phyloP scores from a whole-genome alignment of 2,797 vertebrate species.

The Clarias platycephalus region DNA sequence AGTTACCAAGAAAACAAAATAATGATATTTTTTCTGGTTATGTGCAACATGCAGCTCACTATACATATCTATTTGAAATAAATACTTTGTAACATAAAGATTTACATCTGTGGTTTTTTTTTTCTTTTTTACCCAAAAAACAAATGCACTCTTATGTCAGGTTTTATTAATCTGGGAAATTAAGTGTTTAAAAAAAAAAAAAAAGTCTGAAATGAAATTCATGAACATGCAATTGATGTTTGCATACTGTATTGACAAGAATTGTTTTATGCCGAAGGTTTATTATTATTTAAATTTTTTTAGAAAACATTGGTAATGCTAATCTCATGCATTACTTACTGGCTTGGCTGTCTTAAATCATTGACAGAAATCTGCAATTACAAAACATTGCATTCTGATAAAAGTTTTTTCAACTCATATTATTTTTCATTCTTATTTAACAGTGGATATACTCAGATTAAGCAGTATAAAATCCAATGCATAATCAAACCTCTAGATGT shows the following conservation, averaged over 20 bases:
- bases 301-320: background rate
- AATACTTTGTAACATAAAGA: slow-evolving; percentile 18
- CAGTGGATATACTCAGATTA: background rate
- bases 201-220: background rate
- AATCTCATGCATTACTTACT: background rate
- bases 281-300: background rate
- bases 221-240: background rate
- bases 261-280: background rate
- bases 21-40: slow-evolving; percentile 17
- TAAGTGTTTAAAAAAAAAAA: background rate
- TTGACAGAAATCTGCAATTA: too few relatives aligned
- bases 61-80: slow-evolving; percentile 33
- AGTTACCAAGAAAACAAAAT: background rate
- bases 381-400: background rate
- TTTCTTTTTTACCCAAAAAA: background rate
- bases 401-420: background rate
- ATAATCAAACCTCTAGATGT: background rate
- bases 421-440: background rate
- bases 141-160: background rate
- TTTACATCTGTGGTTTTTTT: background rate
- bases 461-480: background rate
- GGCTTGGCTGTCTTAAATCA: background rate
- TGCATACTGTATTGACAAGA: background rate
- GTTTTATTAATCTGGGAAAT: background rate
- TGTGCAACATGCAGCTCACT: slow-evolving; percentile 11